A percentile compares a stretch with the other conserved stretches of the same genome.
Evolutionary conservation across 2,888 invertebrate genomes (phyloP).

Genomic region (Trachelus stipa): DNA sequence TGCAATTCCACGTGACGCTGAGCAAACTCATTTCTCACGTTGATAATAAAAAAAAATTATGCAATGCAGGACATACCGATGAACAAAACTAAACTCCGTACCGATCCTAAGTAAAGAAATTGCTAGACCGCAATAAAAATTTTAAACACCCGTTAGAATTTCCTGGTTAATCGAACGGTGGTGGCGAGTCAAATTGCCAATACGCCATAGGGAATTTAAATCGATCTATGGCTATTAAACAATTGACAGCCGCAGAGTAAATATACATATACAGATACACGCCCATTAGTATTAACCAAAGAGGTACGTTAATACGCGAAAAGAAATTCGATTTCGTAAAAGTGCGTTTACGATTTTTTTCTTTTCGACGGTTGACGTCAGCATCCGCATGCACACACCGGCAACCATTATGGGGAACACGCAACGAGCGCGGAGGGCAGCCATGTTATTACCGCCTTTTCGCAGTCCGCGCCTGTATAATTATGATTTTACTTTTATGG

Average conservation of each 20-base stretch:
- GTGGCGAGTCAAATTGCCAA: neutral
- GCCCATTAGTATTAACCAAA: neutral
- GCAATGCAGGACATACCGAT: neutral
- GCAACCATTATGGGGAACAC: conserved; percentile 38
- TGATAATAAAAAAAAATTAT: neutral
- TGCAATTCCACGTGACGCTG: neutral
- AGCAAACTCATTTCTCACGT: neutral
- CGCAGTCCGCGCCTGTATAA: conserved; percentile 62
- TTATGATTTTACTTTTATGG: conserved; percentile 66
- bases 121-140: neutral
- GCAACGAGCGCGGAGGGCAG: conserved; percentile 43
- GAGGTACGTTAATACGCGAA: neutral
- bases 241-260: neutral
- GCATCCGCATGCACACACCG: conserved; percentile 22
- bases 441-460: conserved; percentile 63
- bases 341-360: conserved; percentile 17
- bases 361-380: conserved; percentile 16
- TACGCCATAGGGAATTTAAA: neutral
- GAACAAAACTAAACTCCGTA: neutral
- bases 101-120: neutral
- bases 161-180: neutral
- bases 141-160: neutral
- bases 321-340: conserved; percentile 15
- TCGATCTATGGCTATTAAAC: neutral
- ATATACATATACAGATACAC: neutral